Evolutionary conservation across 1,140 invertebrate species (phyloP).

Genomic region (Pseudomyrmex sp.): DNA sequence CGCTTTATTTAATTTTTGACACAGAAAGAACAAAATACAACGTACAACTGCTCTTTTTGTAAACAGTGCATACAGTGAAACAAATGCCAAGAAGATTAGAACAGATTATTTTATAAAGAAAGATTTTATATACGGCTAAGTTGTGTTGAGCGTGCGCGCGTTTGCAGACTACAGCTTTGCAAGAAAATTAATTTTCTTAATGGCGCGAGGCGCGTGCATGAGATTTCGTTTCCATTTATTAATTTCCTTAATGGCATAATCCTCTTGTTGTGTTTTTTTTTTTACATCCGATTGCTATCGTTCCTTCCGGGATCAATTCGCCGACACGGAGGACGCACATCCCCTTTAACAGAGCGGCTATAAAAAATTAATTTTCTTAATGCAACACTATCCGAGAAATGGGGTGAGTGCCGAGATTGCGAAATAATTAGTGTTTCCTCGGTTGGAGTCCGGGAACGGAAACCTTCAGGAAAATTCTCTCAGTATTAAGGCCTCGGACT

Average conservation of each 20-base stretch:
- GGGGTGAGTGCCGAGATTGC: conserved; percentile 70
- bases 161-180: background rate
- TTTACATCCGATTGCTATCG: conserved; percentile 67
- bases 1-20: too few species aligned
- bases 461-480: conserved; percentile 37
- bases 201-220: conserved; percentile 36
- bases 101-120: background rate
- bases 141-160: background rate
- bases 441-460: conserved; percentile 24
- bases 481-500: conserved; percentile 22
- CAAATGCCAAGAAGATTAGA: background rate
- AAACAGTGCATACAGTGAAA: too few species aligned
- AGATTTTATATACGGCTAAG: background rate
- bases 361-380: conserved; percentile 74
- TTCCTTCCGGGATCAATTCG: conserved; percentile 63
- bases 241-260: conserved; percentile 73
- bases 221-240: conserved; percentile 71
- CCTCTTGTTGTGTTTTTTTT: conserved; percentile 48
- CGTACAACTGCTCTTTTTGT: too few species aligned
- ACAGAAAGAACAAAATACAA: too few species aligned
- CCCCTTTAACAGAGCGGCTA: conserved; percentile 18
- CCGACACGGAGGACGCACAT: background rate
- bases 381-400: conserved; percentile 72
- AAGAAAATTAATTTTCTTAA: conserved; percentile 66
- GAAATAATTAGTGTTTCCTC: conserved; percentile 71